These are phyloP conservation scores for Typhlichthys subterraneus DNA, from an alignment of 2,797 vertebrate species.

Conservation along the genomic window DNA sequence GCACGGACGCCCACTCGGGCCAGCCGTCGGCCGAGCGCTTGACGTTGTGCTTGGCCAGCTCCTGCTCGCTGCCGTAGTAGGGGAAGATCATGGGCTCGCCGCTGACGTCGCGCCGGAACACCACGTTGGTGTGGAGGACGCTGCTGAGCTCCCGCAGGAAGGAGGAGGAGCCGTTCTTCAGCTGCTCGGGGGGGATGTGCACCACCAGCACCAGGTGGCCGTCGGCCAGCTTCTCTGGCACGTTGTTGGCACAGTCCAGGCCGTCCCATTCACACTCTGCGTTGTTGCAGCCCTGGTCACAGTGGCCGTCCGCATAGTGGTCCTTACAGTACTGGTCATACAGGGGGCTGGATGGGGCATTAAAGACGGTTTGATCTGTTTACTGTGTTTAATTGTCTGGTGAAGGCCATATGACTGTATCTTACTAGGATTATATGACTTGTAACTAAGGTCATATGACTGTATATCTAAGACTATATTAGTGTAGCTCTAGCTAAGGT, in stretches of 20 bases:
- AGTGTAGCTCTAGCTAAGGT: too few relatives aligned
- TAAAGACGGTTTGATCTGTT: too few relatives aligned
- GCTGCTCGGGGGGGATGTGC: slow-evolving; percentile 86
- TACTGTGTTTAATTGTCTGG: too few relatives aligned
- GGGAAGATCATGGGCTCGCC: slow-evolving; percentile 94
- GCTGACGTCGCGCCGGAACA: slow-evolving; percentile 87
- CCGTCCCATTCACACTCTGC: slow-evolving; percentile 98
- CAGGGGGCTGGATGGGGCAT: slow-evolving; percentile 80
- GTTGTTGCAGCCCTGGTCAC: slow-evolving; percentile 97
- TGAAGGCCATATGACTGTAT: too few relatives aligned
- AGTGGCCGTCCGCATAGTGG: slow-evolving; percentile 95
- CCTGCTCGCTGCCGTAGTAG: slow-evolving; percentile 91
- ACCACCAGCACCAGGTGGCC: slow-evolving; percentile 94
- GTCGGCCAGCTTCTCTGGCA: slow-evolving; percentile 90
- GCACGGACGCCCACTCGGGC: slow-evolving; percentile 79
- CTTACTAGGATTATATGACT: too few relatives aligned
- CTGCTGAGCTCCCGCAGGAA: slow-evolving; percentile 96
- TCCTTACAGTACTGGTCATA: slow-evolving; percentile 99
- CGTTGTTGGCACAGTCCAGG: slow-evolving; percentile 91
- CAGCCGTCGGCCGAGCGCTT: slow-evolving; percentile 85
- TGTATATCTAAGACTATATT: too few relatives aligned
- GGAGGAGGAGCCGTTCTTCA: slow-evolving; percentile 88
- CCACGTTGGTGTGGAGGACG: slow-evolving; percentile 95
- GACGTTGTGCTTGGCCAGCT: slow-evolving; percentile 91
- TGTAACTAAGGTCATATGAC: too few relatives aligned